Evolutionary conservation across 2,797 vertebrate genomes (phyloP).

Genomic region (Sebastes iracundus): DNA sequence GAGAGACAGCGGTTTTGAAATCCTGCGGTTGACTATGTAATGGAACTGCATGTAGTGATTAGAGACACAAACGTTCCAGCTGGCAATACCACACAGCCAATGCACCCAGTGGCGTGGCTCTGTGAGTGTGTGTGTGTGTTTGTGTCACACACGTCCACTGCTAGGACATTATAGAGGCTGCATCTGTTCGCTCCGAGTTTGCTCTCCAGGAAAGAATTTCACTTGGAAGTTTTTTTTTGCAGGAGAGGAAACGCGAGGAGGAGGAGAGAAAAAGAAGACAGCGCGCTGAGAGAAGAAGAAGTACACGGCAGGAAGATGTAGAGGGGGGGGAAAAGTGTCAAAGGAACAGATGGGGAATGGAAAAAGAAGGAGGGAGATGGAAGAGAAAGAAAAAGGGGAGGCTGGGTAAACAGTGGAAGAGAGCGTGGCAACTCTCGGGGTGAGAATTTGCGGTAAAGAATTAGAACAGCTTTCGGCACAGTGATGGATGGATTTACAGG

Average conservation of each 20-base stretch:
- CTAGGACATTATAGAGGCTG: conserved; percentile 28
- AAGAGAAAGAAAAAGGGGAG: neutral
- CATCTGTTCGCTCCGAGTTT: conserved; percentile 49
- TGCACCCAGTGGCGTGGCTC: conserved; percentile 32
- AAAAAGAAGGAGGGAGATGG: neutral
- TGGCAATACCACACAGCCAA: conserved; percentile 39
- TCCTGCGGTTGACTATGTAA: conserved; percentile 46
- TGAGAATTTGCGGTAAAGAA: conserved; percentile 37
- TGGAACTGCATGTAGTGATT: conserved; percentile 69
- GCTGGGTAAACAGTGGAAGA: conserved; percentile 10
- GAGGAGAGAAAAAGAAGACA: neutral
- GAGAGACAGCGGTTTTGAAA: conserved; percentile 50
- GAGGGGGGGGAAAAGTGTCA: neutral
- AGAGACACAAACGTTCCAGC: conserved; percentile 55
- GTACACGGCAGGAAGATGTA: neutral
- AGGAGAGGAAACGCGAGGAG: conserved; percentile 19
- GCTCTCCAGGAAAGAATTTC: conserved; percentile 60
- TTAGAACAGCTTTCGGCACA: conserved; percentile 16
- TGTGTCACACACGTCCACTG: conserved; percentile 8
- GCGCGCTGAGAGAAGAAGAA: neutral
- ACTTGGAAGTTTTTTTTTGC: conserved; percentile 19
- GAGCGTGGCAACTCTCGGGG: conserved; percentile 6
- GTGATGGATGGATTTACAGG: conserved; percentile 49
- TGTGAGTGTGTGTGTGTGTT: neutral
- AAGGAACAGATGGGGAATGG: conserved; percentile 19